Percentiles rank a stretch among this genome's conserved stretches.
These are phyloP conservation scores for Rhopalosiphum nymphaeae DNA, from an alignment of 2,888 invertebrate species.

Conservation along the genomic window DNA sequence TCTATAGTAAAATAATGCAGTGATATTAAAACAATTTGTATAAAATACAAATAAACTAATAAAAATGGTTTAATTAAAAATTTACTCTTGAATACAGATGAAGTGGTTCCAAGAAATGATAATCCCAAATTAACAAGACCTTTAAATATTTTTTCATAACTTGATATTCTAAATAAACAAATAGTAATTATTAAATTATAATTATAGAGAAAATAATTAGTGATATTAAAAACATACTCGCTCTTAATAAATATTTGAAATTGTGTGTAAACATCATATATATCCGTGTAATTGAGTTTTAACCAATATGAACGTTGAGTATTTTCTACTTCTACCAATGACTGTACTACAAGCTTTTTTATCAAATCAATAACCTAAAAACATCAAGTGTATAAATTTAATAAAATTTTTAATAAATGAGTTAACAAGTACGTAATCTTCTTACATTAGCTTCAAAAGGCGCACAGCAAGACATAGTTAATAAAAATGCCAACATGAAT, in stretches of 20 bases:
- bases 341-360: constrained; percentile 48
- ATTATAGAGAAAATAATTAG: neutral
- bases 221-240: constrained; percentile 45
- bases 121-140: constrained; percentile 74
- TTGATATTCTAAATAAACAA: constrained; percentile 70
- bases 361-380: constrained; percentile 56
- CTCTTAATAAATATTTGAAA: constrained; percentile 58
- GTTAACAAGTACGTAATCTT: neutral
- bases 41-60: neutral
- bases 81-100: constrained; percentile 66
- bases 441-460: constrained; percentile 70
- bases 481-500: constrained; percentile 76
- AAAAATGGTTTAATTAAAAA: constrained; percentile 67
- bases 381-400: neutral
- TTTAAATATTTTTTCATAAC: constrained; percentile 73
- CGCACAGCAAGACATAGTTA: constrained; percentile 72
- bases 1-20: constrained; percentile 68
- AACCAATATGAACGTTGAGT: constrained; percentile 49
- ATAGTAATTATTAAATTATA: neutral
- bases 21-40: neutral
- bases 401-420: neutral
- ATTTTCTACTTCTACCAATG: constrained; percentile 48
- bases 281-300: constrained; percentile 39
- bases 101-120: constrained; percentile 70
- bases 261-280: constrained; percentile 44